phyloP scores from a whole-genome alignment of 2,113 vertebrate genomes.

The Cephalopholis sonnerati region DNA sequence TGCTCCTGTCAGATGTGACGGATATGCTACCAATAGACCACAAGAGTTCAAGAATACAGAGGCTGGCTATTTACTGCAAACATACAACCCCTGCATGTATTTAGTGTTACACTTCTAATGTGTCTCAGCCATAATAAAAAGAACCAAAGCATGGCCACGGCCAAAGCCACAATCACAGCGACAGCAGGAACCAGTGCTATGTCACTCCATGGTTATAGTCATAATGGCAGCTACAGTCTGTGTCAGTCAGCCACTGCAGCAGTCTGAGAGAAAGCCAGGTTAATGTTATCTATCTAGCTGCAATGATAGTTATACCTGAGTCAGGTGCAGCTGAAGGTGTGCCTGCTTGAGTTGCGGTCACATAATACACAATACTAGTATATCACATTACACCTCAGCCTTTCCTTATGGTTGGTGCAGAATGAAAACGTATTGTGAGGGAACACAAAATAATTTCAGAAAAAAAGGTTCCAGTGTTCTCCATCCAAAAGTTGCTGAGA shows the following conservation, averaged over 20 bases:
- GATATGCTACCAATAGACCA: conserved; percentile 1
- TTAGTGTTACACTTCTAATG: not conserved
- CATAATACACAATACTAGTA: not conserved
- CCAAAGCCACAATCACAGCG: not conserved
- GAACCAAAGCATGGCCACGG: not conserved
- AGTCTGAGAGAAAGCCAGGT: not conserved
- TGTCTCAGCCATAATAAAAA: not conserved
- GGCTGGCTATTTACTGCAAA: not conserved
- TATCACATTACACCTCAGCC: not conserved
- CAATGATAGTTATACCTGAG: not conserved
- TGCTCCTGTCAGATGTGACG: not conserved
- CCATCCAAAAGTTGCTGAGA: not conserved
- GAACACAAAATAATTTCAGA: not conserved
- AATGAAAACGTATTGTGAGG: not conserved
- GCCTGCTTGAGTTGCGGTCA: not conserved
- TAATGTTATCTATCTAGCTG: not conserved
- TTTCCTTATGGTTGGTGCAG: not conserved
- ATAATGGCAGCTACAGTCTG: not conserved
- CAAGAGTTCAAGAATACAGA: not conserved
- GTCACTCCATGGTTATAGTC: not conserved
- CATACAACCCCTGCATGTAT: conserved; percentile 1
- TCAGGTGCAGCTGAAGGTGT: not conserved
- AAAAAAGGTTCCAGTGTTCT: not conserved
- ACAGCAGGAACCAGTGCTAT: not conserved
- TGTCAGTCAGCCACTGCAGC: not conserved